These are phyloP conservation scores for Calameuta idolon DNA, from an alignment of 2,888 invertebrate species.

Conservation along the genomic window DNA sequence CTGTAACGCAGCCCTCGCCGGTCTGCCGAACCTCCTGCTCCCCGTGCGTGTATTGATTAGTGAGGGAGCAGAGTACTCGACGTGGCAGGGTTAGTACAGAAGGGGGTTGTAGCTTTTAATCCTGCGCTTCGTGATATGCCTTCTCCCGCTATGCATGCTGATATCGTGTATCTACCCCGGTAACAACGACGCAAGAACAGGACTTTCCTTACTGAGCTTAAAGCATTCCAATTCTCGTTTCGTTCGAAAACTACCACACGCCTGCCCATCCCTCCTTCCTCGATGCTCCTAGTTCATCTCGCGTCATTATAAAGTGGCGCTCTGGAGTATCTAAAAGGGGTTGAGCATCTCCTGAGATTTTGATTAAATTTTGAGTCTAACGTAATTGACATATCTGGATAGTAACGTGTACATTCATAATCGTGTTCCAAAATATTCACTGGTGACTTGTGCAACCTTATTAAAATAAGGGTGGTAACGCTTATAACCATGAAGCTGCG, in stretches of 20 bases:
- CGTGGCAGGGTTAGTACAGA: conserved; percentile 33
- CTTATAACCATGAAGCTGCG: background rate
- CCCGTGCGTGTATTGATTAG: conserved; percentile 55
- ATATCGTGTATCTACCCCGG: conserved; percentile 35
- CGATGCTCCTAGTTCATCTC: background rate
- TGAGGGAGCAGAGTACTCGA: conserved; percentile 38
- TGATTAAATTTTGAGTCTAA: background rate
- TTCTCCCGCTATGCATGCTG: conserved; percentile 27
- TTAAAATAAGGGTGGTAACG: background rate
- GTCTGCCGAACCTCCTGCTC: conserved; percentile 19
- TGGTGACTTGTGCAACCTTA: background rate
- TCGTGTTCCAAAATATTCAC: background rate
- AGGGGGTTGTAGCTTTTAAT: conserved; percentile 47
- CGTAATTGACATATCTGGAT: background rate
- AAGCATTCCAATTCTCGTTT: conserved; percentile 16
- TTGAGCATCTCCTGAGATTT: background rate
- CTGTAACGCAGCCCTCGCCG: background rate
- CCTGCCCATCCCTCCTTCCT: background rate
- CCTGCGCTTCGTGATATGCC: conserved; percentile 36
- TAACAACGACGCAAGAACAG: conserved; percentile 2
- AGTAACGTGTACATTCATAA: background rate
- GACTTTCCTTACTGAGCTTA: background rate
- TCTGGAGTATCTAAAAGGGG: background rate
- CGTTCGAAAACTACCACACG: conserved; percentile 18
- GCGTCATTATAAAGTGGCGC: background rate